These are phyloP conservation scores for Strigamia crassipes DNA, from an alignment of 2,888 invertebrate genomes.

Conservation along the genomic window DNA sequence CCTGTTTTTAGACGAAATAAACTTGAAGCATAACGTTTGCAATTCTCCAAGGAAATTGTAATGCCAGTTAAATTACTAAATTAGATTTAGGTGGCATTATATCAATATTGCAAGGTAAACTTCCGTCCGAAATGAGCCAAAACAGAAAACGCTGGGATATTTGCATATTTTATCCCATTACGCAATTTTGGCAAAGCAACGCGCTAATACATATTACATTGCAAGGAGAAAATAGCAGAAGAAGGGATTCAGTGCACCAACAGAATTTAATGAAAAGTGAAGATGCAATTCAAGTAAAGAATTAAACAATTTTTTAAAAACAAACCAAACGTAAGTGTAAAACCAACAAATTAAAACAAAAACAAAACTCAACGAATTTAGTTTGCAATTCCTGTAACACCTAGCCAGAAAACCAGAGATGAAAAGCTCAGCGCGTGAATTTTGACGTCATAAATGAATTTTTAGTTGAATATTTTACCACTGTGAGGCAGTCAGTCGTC, in stretches of 20 bases:
- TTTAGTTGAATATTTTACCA: too few relatives aligned
- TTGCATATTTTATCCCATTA: conserved; percentile 25
- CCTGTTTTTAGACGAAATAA: not conserved
- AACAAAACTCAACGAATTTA: not conserved
- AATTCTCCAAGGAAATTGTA: not conserved
- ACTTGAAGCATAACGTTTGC: not conserved
- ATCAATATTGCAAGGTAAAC: conserved; percentile 1
- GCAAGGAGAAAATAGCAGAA: not conserved
- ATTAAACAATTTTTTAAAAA: too few relatives aligned
- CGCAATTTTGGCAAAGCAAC: not conserved
- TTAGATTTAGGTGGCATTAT: conserved; percentile 17
- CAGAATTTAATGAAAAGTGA: too few relatives aligned
- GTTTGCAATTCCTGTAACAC: too few relatives aligned
- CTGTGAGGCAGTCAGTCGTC: too few relatives aligned
- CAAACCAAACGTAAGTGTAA: too few relatives aligned
- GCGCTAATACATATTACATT: conserved; percentile 15
- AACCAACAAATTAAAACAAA: too few relatives aligned
- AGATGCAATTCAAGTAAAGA: too few relatives aligned
- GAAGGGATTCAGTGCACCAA: not conserved
- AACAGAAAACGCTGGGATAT: not conserved
- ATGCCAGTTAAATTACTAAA: not conserved
- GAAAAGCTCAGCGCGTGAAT: too few relatives aligned
- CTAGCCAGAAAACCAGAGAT: too few relatives aligned
- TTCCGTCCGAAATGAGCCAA: not conserved
- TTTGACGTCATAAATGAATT: too few relatives aligned